Percentiles rank a stretch among this genome's conserved stretches.
These are phyloP conservation scores for Amphimallon solstitiale DNA, from an alignment of 2,888 invertebrate species.

Conservation along the genomic window DNA sequence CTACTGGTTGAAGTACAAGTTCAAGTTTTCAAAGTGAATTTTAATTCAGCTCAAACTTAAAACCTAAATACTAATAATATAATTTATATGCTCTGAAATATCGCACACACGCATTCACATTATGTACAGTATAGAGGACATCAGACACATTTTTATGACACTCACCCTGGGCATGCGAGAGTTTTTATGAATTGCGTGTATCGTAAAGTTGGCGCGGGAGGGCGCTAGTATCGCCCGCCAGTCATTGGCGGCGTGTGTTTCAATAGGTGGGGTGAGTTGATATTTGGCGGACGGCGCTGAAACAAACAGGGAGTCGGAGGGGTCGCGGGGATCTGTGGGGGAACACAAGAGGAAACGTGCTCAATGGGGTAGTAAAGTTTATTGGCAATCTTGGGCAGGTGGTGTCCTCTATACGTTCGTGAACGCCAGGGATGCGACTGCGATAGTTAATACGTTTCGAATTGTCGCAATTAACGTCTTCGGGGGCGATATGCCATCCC, in stretches of 20 bases:
- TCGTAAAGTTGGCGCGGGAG: neutral
- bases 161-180: neutral
- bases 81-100: no score
- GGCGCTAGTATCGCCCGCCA: neutral
- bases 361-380: slow-evolving; percentile 16
- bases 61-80: no score
- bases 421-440: neutral
- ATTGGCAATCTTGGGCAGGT: slow-evolving; percentile 18
- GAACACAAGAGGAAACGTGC: neutral
- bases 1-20: no score
- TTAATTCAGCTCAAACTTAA: no score
- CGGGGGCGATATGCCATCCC: neutral
- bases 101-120: no score
- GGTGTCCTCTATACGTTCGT: neutral
- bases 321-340: neutral
- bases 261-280: no score
- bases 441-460: slow-evolving; percentile 8
- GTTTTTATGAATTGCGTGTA: slow-evolving; percentile 16
- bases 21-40: no score
- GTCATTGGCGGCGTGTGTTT: no score
- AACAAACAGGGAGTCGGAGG: neutral
- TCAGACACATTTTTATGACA: no score
- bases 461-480: slow-evolving; percentile 21
- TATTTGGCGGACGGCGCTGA: neutral
- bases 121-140: no score